Percentiles rank a stretch among this genome's conserved stretches.
phyloP scores from a whole-genome alignment of 1,140 invertebrate species.

The Euwallacea similis region DNA sequence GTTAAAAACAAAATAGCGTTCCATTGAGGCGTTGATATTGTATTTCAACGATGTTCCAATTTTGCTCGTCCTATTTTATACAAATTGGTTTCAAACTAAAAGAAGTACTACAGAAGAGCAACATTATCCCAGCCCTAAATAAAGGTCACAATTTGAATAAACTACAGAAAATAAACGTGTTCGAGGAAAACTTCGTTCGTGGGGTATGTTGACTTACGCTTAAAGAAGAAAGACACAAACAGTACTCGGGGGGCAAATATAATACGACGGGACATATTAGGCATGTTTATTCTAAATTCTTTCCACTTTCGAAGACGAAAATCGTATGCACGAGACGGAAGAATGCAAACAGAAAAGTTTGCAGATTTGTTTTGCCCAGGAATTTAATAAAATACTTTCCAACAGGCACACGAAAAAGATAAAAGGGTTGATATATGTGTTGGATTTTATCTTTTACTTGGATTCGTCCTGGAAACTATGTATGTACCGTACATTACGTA shows the following conservation, averaged over 20 bases:
- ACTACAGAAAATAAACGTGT: constrained; percentile 29
- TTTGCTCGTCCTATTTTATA: too few relatives aligned
- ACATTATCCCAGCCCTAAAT: too few relatives aligned
- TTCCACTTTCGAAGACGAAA: constrained; percentile 21
- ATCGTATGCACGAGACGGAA: constrained; percentile 9
- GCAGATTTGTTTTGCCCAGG: constrained; percentile 7
- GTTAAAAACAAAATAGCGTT: too few relatives aligned
- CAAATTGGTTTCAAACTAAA: too few relatives aligned
- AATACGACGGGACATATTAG: constrained; percentile 26
- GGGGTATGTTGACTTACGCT: constrained; percentile 27
- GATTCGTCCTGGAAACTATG: constrained; percentile 1
- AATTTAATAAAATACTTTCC: constrained; percentile 18
- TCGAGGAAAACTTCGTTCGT: constrained; percentile 3
- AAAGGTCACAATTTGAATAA: constrained; percentile 24
- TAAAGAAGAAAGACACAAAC: constrained; percentile 19
- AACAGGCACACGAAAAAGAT: constrained; percentile 12
- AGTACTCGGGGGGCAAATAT: constrained; percentile 25
- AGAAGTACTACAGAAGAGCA: too few relatives aligned
- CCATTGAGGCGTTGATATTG: too few relatives aligned
- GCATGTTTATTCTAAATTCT: constrained; percentile 30
- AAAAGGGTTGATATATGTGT: constrained; percentile 15
- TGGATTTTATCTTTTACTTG: constrained; percentile 8
- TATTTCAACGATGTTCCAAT: too few relatives aligned
- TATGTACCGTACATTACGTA: background rate
- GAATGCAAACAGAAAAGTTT: constrained; percentile 13